phyloP scores from a whole-genome alignment of 2,113 vertebrate species.

The Parus major region DNA sequence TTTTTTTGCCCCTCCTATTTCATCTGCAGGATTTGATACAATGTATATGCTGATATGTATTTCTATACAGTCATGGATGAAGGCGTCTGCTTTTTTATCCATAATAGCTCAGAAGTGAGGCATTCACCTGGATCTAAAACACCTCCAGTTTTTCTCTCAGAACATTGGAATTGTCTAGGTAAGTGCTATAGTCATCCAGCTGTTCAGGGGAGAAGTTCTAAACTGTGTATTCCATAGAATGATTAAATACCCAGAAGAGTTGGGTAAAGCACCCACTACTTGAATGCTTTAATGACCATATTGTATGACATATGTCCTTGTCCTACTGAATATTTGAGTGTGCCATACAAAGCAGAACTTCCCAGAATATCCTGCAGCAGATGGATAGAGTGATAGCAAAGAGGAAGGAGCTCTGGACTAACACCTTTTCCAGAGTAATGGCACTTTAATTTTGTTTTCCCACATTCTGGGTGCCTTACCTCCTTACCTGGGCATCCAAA shows the following conservation, averaged over 20 bases:
- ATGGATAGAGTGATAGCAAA: neutral
- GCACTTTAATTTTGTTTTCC: neutral
- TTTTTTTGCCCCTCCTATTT: neutral
- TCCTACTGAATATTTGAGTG: neutral
- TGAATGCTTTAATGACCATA: neutral
- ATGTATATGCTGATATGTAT: neutral
- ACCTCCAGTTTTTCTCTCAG: neutral
- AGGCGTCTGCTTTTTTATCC: neutral
- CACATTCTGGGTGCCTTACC: neutral
- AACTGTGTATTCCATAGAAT: neutral
- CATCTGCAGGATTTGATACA: neutral
- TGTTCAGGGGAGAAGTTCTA: neutral
- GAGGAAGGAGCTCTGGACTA: neutral
- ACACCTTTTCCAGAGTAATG: neutral
- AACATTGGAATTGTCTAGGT: neutral
- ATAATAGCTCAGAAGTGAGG: neutral
- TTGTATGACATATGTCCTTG: neutral
- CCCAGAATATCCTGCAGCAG: neutral
- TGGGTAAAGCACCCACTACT: neutral
- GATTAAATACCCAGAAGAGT: neutral
- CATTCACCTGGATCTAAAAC: neutral
- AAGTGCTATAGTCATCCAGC: neutral
- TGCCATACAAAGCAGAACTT: neutral
- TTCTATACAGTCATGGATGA: neutral
- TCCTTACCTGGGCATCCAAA: accelerated